A percentile compares a stretch with the other conserved stretches of the same genome.
Conservation (phyloP, 2,113 vertebrate species). For the Tautogolabrus adspersus region DNA sequence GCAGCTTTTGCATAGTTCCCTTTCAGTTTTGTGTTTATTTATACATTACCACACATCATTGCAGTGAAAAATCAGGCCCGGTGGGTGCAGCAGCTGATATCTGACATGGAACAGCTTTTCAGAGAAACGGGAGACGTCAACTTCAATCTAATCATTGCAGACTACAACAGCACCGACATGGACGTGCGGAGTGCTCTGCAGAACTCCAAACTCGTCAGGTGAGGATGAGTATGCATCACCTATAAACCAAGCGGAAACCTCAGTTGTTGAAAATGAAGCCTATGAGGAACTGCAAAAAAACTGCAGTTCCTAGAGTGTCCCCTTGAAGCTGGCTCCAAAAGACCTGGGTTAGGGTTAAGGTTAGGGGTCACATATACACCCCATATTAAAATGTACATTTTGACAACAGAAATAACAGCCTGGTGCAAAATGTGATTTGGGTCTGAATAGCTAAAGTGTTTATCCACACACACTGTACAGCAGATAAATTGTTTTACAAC, state of each 20-base stretch:
- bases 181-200: conserved; percentile 88
- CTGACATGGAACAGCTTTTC: conserved; percentile 90
- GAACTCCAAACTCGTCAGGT: conserved; percentile 88
- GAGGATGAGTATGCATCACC: not conserved
- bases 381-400: too few relatives aligned
- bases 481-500: too few relatives aligned
- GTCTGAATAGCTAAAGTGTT: too few relatives aligned
- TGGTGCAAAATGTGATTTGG: too few relatives aligned
- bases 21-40: not conserved
- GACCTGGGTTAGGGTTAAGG: too few relatives aligned
- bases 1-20: not conserved
- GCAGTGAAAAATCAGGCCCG: conserved; percentile 98
- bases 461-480: too few relatives aligned
- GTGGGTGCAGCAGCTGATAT: conserved; percentile 94
- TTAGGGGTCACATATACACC: too few relatives aligned
- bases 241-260: not conserved
- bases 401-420: too few relatives aligned
- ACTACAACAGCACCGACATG: conserved; percentile 94
- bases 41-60: conserved; percentile 11
- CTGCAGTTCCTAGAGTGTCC: too few relatives aligned
- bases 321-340: too few relatives aligned
- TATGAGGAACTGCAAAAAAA: not conserved
- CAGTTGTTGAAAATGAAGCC: not conserved
- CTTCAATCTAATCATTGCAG: conserved; percentile 91
- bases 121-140: conserved; percentile 84